A percentile compares a stretch with the other conserved stretches of the same genome.
These are phyloP conservation scores for Drosophila watanabei DNA, from an alignment of 1,140 invertebrate genomes.

Conservation along the genomic window DNA sequence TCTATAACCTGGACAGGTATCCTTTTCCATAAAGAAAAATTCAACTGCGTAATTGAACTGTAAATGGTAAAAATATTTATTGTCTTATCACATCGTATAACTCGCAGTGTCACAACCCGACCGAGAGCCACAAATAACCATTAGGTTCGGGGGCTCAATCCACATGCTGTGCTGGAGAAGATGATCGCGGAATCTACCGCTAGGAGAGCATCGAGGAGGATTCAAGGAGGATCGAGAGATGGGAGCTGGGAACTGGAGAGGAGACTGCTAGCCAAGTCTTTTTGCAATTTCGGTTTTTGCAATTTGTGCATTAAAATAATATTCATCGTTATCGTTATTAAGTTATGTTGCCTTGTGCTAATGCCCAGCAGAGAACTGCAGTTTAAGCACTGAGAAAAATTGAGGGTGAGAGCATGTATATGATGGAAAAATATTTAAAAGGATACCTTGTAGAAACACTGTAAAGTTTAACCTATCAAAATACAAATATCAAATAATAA, in stretches of 20 bases:
- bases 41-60: constrained; percentile 70
- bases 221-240: background rate
- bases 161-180: background rate
- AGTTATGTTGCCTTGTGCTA: constrained; percentile 80
- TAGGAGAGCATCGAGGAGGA: constrained; percentile 19
- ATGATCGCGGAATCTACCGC: constrained; percentile 46
- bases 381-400: background rate
- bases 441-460: background rate
- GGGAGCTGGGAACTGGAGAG: constrained; percentile 9
- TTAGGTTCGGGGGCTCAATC: constrained; percentile 2
- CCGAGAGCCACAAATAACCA: constrained; percentile 51
- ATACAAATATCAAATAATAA: no score
- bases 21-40: constrained; percentile 43
- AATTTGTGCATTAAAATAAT: constrained; percentile 82
- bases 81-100: constrained; percentile 84
- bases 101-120: constrained; percentile 72
- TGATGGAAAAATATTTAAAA: background rate
- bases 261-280: background rate
- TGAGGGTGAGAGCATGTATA: background rate
- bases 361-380: constrained; percentile 38
- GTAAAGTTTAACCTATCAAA: no score
- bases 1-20: constrained; percentile 35
- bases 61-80: constrained; percentile 81
- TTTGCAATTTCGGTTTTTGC: constrained; percentile 40
- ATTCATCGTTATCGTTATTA: constrained; percentile 84